A percentile compares a stretch with the other conserved stretches of the same genome.
Evolutionary conservation across 1,140 invertebrate species (phyloP).

Genomic region (Choristoneura fumiferana): DNA sequence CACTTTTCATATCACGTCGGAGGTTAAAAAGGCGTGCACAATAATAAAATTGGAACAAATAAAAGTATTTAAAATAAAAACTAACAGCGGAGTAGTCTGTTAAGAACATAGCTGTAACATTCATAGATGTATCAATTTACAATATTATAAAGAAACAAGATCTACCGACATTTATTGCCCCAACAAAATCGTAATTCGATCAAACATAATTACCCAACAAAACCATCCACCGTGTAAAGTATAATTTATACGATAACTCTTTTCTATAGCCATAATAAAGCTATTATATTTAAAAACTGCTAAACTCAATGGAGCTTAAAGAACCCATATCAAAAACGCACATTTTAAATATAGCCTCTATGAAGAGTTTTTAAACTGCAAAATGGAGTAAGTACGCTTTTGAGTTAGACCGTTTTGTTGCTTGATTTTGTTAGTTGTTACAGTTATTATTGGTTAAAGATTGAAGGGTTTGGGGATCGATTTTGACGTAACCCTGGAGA

Average conservation of each 20-base stretch:
- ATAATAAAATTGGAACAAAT: no score
- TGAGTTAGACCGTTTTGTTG: neutral
- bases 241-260: constrained; percentile 10
- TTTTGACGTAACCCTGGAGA: neutral
- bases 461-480: neutral
- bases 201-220: constrained; percentile 4
- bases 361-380: neutral
- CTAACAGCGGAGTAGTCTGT: no score
- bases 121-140: no score
- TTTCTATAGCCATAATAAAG: neutral
- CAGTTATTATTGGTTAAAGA: neutral
- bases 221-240: neutral
- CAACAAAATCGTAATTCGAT: constrained; percentile 4
- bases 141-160: no score
- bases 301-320: neutral
- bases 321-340: no score
- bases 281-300: no score
- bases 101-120: no score
- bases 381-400: neutral
- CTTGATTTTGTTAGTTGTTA: neutral
- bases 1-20: no score
- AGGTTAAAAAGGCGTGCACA: no score
- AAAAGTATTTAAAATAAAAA: no score
- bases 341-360: neutral
- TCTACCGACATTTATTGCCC: neutral